A percentile compares a stretch with the other conserved stretches of the same genome.
phyloP scores from a whole-genome alignment of 2,888 invertebrate genomes.

The Synergus japonicus region DNA sequence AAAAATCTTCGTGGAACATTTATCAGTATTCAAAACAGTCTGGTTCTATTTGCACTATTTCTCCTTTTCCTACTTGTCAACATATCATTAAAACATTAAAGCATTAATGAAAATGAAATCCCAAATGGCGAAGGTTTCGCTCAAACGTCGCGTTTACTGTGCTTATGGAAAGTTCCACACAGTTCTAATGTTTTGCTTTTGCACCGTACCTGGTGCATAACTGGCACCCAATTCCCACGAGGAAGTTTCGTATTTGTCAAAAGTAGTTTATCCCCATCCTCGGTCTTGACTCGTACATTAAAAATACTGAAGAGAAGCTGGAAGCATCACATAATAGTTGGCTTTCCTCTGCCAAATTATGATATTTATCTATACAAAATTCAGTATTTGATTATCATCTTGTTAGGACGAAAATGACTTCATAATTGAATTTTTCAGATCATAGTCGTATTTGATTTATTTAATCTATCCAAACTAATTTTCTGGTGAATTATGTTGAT shows the following conservation, averaged over 20 bases:
- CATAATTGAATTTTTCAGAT: too few species aligned
- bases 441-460: too few species aligned
- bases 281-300: not conserved
- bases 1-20: too few species aligned
- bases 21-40: not conserved
- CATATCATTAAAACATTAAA: too few species aligned
- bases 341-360: not conserved
- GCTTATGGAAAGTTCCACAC: conserved; percentile 22
- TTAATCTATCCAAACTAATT: not conserved
- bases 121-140: conserved; percentile 11
- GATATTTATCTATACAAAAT: not conserved
- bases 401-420: too few species aligned
- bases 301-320: not conserved
- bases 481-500: not conserved
- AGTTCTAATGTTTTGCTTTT: not conserved
- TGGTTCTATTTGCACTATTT: not conserved
- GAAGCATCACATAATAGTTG: not conserved
- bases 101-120: not conserved
- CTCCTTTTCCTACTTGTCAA: not conserved
- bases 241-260: conserved; percentile 41
- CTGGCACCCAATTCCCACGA: conserved; percentile 33
- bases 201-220: not conserved
- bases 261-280: conserved; percentile 29
- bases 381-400: not conserved
- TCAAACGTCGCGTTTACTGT: not conserved